Conservation (phyloP, 2,888 invertebrate genomes). For the Trissonchulus sp. region DNA sequence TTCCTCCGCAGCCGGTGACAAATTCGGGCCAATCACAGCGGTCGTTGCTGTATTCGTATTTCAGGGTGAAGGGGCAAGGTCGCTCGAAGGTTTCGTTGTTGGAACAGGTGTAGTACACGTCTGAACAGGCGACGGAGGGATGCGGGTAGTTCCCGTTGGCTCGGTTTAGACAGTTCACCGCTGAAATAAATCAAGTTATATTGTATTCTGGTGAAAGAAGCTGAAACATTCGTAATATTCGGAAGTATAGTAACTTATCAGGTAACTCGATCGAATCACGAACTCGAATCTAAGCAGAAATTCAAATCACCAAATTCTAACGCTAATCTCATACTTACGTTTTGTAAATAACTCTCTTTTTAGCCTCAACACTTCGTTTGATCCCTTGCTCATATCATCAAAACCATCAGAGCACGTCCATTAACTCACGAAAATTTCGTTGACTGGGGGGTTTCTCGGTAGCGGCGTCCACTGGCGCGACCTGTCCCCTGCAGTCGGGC, state of each 20-base stretch:
- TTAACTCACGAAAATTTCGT: background rate
- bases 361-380: no score
- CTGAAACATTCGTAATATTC: no score
- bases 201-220: no score
- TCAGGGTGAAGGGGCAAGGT: conserved; percentile 20
- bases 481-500: background rate
- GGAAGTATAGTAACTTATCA: no score
- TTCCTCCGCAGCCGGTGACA: conserved; percentile 17
- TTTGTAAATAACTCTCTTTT: no score
- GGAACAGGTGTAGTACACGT: conserved; percentile 15
- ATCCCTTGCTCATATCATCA: no score
- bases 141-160: conserved; percentile 22
- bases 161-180: conserved; percentile 2
- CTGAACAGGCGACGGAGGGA: conserved; percentile 3
- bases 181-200: no score
- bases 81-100: conserved; percentile 18
- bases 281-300: no score
- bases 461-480: background rate
- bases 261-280: no score
- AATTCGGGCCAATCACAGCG: conserved; percentile 14
- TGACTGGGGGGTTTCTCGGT: background rate
- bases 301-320: no score
- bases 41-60: conserved; percentile 15
- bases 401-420: no score
- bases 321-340: no score